These are phyloP conservation scores for Peromyscus maniculatus DNA, from an alignment of 2,113 vertebrate genomes.

Conservation along the genomic window DNA sequence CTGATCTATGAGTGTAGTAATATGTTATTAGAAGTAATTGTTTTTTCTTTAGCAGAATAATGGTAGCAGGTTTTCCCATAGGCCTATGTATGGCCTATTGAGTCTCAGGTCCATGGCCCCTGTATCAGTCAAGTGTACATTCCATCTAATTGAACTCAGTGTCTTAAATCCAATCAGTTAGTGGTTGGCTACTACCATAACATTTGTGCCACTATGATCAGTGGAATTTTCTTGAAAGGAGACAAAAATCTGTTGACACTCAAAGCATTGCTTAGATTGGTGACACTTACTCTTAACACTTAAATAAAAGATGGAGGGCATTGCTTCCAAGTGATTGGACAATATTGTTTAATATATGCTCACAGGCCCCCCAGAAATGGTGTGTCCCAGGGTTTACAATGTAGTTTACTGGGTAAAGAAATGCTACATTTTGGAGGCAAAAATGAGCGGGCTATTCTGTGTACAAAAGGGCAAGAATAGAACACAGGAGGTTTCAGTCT, in stretches of 20 bases:
- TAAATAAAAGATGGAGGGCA: background rate
- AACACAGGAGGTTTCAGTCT: background rate
- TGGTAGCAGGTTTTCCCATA: background rate
- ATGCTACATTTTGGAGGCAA: background rate
- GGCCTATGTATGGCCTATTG: background rate
- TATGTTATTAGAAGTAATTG: background rate
- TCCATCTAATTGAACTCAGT: background rate
- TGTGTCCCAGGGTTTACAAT: background rate
- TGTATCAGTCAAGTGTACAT: background rate
- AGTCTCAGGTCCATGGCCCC: background rate
- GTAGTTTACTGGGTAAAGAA: background rate
- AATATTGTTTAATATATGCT: background rate
- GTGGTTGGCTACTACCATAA: background rate
- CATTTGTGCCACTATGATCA: background rate
- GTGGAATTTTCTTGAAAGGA: constrained; percentile 7
- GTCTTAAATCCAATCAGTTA: background rate
- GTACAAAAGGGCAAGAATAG: background rate
- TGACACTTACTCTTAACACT: constrained; percentile 8
- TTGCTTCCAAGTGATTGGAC: constrained; percentile 39
- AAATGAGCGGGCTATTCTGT: background rate
- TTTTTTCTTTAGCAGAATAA: background rate
- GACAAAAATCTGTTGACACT: background rate
- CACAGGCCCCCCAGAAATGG: background rate
- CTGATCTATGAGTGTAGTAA: too few relatives aligned
- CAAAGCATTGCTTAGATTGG: background rate